A percentile compares a stretch with the other conserved stretches of the same genome.
These are phyloP conservation scores for Isichthys henryi DNA, from an alignment of 2,113 vertebrate genomes.

Conservation along the genomic window DNA sequence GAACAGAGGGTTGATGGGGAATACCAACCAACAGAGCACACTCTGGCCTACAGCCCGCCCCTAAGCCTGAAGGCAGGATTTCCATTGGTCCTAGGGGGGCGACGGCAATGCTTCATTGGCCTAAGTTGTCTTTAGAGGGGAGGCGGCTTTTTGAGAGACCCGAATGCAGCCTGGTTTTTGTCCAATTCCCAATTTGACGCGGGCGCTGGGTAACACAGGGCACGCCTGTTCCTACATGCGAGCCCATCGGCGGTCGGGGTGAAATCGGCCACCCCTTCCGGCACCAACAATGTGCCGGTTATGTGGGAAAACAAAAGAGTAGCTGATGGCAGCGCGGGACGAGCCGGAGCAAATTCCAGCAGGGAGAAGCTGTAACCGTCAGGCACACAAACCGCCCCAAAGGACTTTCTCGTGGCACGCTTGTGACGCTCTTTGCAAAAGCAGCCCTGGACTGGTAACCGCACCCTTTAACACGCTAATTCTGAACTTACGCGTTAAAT, in stretches of 20 bases:
- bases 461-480: background rate
- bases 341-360: background rate
- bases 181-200: conserved; percentile 9
- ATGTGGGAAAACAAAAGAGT: conserved; percentile 33
- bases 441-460: background rate
- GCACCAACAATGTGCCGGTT: conserved; percentile 39
- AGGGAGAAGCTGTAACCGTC: background rate
- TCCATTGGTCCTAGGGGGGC: background rate
- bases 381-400: background rate
- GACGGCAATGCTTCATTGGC: background rate
- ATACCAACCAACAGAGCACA: background rate
- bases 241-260: background rate
- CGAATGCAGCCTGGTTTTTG: background rate
- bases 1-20: background rate
- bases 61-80: background rate
- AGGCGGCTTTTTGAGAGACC: background rate
- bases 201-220: conserved; percentile 11
- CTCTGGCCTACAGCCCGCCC: background rate
- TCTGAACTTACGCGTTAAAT: background rate
- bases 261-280: conserved; percentile 28
- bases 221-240: conserved; percentile 8
- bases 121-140: background rate
- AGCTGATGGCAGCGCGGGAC: conserved; percentile 15
- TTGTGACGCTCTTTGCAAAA: background rate
- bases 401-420: background rate